Conservation (phyloP, 2,113 vertebrate species). For the Cottus gobio region DNA sequence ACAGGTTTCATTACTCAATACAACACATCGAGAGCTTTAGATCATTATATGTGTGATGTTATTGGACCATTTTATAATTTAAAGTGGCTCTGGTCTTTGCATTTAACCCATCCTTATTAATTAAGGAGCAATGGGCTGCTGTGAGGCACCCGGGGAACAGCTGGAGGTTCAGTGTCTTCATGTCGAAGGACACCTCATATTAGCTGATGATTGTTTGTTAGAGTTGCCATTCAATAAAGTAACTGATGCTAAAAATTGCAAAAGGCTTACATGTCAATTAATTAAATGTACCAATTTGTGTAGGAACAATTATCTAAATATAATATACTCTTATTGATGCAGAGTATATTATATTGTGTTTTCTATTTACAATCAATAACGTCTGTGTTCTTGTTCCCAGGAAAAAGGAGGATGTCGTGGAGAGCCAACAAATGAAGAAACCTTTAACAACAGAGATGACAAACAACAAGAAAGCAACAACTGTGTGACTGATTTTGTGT, state of each 20-base stretch:
- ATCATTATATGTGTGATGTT: no score
- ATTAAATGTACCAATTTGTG: not conserved
- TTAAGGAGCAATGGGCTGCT: no score
- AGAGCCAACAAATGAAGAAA: slow-evolving; percentile 58
- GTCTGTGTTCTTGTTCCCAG: slow-evolving; percentile 46
- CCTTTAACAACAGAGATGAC: slow-evolving; percentile 53
- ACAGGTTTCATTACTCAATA: no score
- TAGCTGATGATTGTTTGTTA: no score
- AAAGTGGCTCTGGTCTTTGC: no score
- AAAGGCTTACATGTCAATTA: not conserved
- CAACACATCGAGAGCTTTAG: no score
- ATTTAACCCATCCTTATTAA: no score
- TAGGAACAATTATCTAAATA: not conserved
- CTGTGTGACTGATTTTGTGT: slow-evolving; percentile 53
- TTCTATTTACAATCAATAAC: not conserved
- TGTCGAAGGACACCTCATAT: no score
- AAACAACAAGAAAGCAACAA: slow-evolving; percentile 49
- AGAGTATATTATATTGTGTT: not conserved
- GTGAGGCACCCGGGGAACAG: no score
- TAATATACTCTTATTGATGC: not conserved
- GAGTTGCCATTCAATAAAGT: not conserved
- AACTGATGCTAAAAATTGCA: not conserved
- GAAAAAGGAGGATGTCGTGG: slow-evolving; percentile 44
- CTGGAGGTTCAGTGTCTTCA: no score
- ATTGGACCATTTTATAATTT: no score